Percentiles rank a stretch among this genome's conserved stretches.
phyloP scores from a whole-genome alignment of 2,888 invertebrate species.

The Aquatica leii region DNA sequence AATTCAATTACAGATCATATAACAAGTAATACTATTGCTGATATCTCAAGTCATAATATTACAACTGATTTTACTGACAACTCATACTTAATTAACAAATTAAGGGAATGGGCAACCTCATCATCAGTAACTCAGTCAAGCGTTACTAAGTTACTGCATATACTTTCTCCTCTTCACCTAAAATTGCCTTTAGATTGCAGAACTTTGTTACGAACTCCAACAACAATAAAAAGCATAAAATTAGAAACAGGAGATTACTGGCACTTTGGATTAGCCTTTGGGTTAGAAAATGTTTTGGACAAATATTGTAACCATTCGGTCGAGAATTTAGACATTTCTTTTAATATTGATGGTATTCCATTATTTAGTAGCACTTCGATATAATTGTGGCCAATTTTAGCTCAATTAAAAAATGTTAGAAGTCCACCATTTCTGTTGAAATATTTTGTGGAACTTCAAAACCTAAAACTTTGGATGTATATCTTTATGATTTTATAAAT shows the following conservation, averaged over 20 bases:
- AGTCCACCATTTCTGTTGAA: slow-evolving; percentile 29
- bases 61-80: too few relatives aligned
- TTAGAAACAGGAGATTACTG: slow-evolving; percentile 22
- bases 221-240: slow-evolving; percentile 3
- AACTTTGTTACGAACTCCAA: slow-evolving; percentile 31
- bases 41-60: too few relatives aligned
- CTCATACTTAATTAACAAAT: not conserved
- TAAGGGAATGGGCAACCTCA: slow-evolving; percentile 1
- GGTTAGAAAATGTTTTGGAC: slow-evolving; percentile 1
- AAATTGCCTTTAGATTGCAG: slow-evolving; percentile 34
- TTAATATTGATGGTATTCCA: slow-evolving; percentile 15
- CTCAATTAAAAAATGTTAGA: slow-evolving; percentile 4
- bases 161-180: slow-evolving; percentile 29
- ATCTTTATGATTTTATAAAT: slow-evolving; percentile 36
- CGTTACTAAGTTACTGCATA: slow-evolving; percentile 28
- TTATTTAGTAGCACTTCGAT: slow-evolving; percentile 11
- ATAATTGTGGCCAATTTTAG: slow-evolving; percentile 14
- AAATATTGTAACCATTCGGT: not conserved
- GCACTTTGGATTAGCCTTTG: slow-evolving; percentile 20
- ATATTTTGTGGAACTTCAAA: slow-evolving; percentile 38
- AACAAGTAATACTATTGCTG: too few relatives aligned
- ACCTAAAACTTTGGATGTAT: slow-evolving; percentile 32
- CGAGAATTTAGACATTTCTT: slow-evolving; percentile 9
- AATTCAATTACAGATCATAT: too few relatives aligned
- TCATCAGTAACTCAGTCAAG: slow-evolving; percentile 25